Percentiles rank a stretch among this genome's conserved stretches.
Conservation (phyloP, 2,888 invertebrate species). For the Mythimna ferrago region DNA sequence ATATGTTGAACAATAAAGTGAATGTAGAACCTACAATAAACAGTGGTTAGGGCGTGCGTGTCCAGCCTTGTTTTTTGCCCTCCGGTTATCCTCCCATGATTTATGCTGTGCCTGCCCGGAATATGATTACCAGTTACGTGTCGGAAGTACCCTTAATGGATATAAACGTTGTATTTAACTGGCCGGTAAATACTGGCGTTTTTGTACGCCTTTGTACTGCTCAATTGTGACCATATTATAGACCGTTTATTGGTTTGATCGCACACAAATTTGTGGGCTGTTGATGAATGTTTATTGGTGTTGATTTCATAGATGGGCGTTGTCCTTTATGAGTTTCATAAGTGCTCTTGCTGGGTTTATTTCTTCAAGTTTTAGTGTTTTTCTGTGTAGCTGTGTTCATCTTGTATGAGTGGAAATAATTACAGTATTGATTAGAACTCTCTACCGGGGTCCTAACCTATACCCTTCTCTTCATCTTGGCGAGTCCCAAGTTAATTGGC, state of each 20-base stretch:
- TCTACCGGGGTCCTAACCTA: not conserved
- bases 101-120: constrained; percentile 87
- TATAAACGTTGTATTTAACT: constrained; percentile 88
- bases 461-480: not conserved
- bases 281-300: constrained; percentile 59
- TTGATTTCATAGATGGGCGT: constrained; percentile 48
- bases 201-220: constrained; percentile 68
- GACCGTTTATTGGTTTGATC: constrained; percentile 66
- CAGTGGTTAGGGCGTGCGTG: constrained; percentile 80
- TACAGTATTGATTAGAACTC: not conserved
- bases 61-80: constrained; percentile 82
- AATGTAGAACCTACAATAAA: constrained; percentile 83
- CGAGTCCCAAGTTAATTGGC: not conserved
- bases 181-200: constrained; percentile 77
- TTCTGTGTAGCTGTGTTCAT: not conserved
- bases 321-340: constrained; percentile 42
- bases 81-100: constrained; percentile 85
- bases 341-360: constrained; percentile 31
- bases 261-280: constrained; percentile 67
- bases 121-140: constrained; percentile 86
- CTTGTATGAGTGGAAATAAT: not conserved
- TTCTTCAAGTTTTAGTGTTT: constrained; percentile 36
- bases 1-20: constrained; percentile 78
- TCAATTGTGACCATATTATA: constrained; percentile 73
- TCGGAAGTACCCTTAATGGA: constrained; percentile 88